phyloP scores from a whole-genome alignment of 2,888 invertebrate species.

The Campoplex capitator region DNA sequence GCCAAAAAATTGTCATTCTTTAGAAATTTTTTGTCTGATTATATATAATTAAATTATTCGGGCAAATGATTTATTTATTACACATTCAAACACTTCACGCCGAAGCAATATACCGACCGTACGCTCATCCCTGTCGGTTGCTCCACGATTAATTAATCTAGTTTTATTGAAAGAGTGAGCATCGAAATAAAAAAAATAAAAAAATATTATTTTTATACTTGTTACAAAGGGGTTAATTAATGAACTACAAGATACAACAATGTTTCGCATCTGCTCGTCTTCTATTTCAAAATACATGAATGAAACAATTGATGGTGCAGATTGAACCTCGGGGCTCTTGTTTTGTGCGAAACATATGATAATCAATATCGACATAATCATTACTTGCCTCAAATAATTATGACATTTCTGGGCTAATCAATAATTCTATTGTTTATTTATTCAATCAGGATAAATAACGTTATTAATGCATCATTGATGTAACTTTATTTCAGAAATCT shows the following conservation, averaged over 20 bases:
- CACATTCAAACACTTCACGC: too few relatives aligned
- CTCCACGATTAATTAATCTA: background rate
- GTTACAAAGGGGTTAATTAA: background rate
- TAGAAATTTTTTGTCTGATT: too few relatives aligned
- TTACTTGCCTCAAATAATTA: background rate
- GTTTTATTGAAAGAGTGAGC: background rate
- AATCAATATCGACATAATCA: conserved; percentile 15
- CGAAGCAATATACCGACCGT: too few relatives aligned
- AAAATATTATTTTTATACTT: background rate
- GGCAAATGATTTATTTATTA: too few relatives aligned
- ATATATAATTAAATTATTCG: too few relatives aligned
- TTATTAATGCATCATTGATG: background rate
- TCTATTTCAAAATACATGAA: background rate
- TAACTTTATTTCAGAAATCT: background rate
- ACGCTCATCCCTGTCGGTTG: background rate
- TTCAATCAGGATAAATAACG: background rate
- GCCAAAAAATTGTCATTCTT: too few relatives aligned
- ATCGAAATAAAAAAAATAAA: background rate
- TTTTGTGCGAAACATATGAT: conserved; percentile 6
- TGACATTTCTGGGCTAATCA: background rate
- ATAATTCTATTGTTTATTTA: background rate
- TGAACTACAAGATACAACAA: background rate
- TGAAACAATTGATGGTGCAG: conserved; percentile 19
- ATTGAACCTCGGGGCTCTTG: conserved; percentile 2
- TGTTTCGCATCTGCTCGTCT: background rate